Evolutionary conservation across 1,140 invertebrate species (phyloP).

Genomic region (Penaeus chinensis): DNA sequence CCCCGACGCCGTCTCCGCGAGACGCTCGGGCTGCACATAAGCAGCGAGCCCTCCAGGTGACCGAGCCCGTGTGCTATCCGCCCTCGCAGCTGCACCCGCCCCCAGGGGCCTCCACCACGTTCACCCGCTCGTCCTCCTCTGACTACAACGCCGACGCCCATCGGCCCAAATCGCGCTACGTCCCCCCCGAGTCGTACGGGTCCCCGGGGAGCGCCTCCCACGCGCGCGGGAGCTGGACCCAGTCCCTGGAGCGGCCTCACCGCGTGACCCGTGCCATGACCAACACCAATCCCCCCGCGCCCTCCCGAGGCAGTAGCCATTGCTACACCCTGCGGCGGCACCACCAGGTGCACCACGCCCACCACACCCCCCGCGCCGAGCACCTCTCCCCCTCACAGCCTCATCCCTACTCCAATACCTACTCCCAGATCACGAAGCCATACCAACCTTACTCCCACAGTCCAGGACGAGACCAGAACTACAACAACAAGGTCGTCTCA

Average conservation of each 20-base stretch:
- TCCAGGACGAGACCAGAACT: constrained; percentile 51
- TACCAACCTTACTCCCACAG: constrained; percentile 55
- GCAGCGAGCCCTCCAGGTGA: constrained; percentile 43
- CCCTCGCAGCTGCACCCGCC: constrained; percentile 45
- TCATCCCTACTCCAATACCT: constrained; percentile 46
- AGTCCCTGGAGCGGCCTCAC: constrained; percentile 61
- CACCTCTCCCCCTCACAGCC: constrained; percentile 34
- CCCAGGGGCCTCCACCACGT: constrained; percentile 29
- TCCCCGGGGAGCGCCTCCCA: constrained; percentile 1
- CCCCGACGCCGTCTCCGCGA: constrained; percentile 54
- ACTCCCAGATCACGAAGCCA: constrained; percentile 44
- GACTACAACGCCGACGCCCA: constrained; percentile 80
- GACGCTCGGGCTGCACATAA: constrained; percentile 31
- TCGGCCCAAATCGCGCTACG: constrained; percentile 80
- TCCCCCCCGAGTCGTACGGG: constrained; percentile 70
- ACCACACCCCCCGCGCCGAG: constrained; percentile 29
- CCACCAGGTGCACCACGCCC: constrained; percentile 46
- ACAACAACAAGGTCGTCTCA: constrained; percentile 74
- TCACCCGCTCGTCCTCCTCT: constrained; percentile 18
- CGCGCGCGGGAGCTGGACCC: constrained; percentile 49
- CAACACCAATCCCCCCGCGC: constrained; percentile 67
- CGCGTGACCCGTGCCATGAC: constrained; percentile 65
- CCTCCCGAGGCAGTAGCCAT: constrained; percentile 69
- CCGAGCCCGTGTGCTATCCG: constrained; percentile 47
- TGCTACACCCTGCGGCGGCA: constrained; percentile 50